phyloP scores from a whole-genome alignment of 2,797 vertebrate genomes.

The Hydrophis major region DNA sequence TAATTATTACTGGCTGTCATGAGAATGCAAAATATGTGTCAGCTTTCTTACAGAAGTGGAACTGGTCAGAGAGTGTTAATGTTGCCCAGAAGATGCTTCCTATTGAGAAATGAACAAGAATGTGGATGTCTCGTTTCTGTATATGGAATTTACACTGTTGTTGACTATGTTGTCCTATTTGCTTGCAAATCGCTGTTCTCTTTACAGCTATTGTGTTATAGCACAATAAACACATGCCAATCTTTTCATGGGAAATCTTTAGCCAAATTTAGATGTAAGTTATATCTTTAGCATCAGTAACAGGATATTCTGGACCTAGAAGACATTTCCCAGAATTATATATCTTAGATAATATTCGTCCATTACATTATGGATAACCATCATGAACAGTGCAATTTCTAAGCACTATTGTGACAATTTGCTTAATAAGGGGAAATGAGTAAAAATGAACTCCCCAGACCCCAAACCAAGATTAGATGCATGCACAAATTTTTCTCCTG shows the following conservation, averaged over 20 bases:
- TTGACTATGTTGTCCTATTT: background rate
- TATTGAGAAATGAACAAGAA: background rate
- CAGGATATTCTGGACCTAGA: background rate
- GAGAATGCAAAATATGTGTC: background rate
- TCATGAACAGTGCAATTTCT: constrained; percentile 41
- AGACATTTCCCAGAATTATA: background rate
- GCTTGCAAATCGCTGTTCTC: background rate
- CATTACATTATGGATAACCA: constrained; percentile 46
- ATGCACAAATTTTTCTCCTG: background rate
- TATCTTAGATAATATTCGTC: constrained; percentile 17
- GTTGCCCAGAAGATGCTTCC: background rate
- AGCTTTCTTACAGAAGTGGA: background rate
- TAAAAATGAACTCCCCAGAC: background rate
- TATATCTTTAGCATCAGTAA: background rate
- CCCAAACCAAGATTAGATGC: background rate
- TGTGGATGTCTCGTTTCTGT: background rate
- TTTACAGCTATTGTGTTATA: background rate
- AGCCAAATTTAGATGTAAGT: background rate
- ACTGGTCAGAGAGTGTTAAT: background rate
- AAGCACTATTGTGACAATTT: constrained; percentile 47
- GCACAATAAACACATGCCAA: background rate
- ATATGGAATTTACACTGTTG: background rate
- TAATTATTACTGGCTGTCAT: background rate
- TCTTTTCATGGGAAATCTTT: background rate
- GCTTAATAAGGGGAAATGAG: constrained; percentile 52